phyloP scores from a whole-genome alignment of 2,888 invertebrate genomes.

The Neoscelio sp. region DNA sequence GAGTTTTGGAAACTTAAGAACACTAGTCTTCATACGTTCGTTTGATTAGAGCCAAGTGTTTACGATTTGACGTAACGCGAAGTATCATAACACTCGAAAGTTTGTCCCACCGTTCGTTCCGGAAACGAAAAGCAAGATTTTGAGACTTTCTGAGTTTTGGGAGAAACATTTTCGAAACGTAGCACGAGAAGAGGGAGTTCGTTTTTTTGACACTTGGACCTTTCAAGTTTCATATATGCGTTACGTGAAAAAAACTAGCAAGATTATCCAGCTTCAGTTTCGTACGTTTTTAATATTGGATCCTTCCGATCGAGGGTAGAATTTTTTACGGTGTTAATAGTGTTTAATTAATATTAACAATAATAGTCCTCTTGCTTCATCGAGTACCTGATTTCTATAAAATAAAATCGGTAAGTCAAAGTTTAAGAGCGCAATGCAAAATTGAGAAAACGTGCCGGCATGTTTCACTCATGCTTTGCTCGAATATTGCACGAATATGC shows the following conservation, averaged over 20 bases:
- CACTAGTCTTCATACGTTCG: constrained; percentile 79
- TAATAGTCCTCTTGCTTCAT: constrained; percentile 13
- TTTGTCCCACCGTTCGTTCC: no score
- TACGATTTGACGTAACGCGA: neutral
- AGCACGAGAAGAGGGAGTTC: no score
- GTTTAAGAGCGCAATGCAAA: no score
- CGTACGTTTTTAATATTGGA: constrained; percentile 79
- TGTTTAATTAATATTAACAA: constrained; percentile 10
- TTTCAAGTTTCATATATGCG: constrained; percentile 77
- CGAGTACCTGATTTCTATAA: constrained; percentile 48
- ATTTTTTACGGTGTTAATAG: neutral
- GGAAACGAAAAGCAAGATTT: neutral
- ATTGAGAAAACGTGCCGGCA: no score
- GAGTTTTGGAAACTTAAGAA: constrained; percentile 80
- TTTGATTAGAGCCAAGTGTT: constrained; percentile 48
- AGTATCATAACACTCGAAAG: no score
- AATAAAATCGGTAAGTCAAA: constrained; percentile 25
- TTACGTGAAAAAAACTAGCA: constrained; percentile 81
- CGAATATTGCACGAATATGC: no score
- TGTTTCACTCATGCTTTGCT: no score
- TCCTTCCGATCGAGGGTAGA: constrained; percentile 55
- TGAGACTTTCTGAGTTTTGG: neutral
- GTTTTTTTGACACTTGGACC: no score
- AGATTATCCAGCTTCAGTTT: constrained; percentile 84
- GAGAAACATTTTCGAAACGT: neutral